phyloP scores from a whole-genome alignment of 2,113 vertebrate genomes.

The Recurvirostra avosetta region DNA sequence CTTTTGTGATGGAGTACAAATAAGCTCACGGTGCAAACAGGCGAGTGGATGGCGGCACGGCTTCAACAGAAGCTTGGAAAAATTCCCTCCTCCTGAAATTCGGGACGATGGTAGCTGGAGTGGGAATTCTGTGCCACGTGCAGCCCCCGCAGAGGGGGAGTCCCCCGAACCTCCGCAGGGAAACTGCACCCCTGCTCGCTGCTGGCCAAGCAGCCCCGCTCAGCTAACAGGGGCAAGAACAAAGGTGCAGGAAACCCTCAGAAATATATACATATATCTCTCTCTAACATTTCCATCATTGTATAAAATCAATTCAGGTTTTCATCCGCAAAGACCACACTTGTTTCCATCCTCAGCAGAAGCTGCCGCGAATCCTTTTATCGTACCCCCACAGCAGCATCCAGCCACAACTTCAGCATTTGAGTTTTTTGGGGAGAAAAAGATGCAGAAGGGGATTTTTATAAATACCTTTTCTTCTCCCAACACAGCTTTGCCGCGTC shows the following conservation, averaged over 20 bases:
- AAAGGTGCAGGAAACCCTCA: background rate
- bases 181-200: background rate
- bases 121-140: background rate
- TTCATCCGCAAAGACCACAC: background rate
- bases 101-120: background rate
- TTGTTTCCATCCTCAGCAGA: no score
- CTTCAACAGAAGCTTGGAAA: background rate
- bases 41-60: rapidly evolving
- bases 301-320: background rate
- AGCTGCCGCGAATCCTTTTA: no score
- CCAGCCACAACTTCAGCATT: no score
- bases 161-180: background rate
- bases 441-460: no score
- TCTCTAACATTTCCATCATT: background rate
- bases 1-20: background rate
- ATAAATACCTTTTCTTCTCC: no score
- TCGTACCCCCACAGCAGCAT: background rate
- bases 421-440: no score
- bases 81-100: background rate
- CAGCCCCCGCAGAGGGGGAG: no score
- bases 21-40: background rate
- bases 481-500: no score
- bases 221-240: background rate
- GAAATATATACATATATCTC: background rate
- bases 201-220: background rate